A percentile compares a stretch with the other conserved stretches of the same genome.
Evolutionary conservation across 2,888 invertebrate species (phyloP).

Genomic region (Oscheius sp.): DNA sequence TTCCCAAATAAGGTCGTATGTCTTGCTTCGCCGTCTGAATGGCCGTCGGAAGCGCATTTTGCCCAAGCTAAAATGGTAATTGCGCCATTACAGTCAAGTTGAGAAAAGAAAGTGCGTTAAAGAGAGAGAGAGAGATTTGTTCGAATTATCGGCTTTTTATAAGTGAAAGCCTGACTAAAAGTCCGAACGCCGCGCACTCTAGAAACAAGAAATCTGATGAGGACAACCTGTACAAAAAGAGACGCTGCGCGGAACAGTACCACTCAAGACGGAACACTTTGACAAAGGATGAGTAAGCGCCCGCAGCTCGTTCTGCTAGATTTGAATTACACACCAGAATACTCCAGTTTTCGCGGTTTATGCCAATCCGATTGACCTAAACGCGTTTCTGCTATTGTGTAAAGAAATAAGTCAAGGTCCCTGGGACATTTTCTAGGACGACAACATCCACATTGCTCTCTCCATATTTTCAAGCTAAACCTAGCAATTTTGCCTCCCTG

Average conservation of each 20-base stretch:
- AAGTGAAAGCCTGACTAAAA: too few relatives aligned
- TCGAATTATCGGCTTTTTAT: too few relatives aligned
- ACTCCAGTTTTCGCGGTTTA: slow-evolving; percentile 2
- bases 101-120: neutral
- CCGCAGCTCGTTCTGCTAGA: neutral
- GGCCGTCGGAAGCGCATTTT: slow-evolving; percentile 17
- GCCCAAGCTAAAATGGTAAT: slow-evolving; percentile 9
- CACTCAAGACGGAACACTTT: neutral
- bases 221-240: neutral
- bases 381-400: slow-evolving; percentile 7
- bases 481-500: too few relatives aligned
- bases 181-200: too few relatives aligned
- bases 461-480: too few relatives aligned
- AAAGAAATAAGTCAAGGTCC: neutral
- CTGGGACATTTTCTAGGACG: neutral
- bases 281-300: neutral
- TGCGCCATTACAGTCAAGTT: neutral
- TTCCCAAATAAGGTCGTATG: slow-evolving; percentile 14
- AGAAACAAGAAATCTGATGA: neutral
- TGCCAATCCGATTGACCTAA: slow-evolving; percentile 24
- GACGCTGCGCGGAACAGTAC: neutral
- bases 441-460: neutral
- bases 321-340: neutral
- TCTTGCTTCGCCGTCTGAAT: slow-evolving; percentile 17
- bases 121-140: too few relatives aligned